These are phyloP conservation scores for Aurelia coerulea DNA, from an alignment of 30 jellyfish, hydroid and myxozoan genomes.

Conservation along the genomic window DNA sequence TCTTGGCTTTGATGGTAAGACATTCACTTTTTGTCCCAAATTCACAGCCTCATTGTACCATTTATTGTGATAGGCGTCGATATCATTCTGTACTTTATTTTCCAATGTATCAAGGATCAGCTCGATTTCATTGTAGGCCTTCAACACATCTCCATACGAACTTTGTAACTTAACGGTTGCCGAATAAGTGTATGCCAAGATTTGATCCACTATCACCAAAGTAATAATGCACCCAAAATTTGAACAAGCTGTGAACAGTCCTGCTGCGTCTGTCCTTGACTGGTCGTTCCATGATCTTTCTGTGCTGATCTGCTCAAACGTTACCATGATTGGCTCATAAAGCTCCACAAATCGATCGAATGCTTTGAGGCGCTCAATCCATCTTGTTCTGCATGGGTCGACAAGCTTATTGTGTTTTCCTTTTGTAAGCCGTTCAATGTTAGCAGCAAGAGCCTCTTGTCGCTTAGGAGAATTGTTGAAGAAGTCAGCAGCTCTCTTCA, in stretches of 20 bases:
- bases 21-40: background rate
- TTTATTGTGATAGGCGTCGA: too few species aligned
- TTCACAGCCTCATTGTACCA: too few species aligned
- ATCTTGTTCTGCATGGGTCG: slow-evolving; percentile 21
- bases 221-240: slow-evolving; percentile 15
- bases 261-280: slow-evolving; percentile 9
- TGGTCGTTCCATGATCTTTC: background rate
- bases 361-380: slow-evolving; percentile 1
- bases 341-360: slow-evolving; percentile 9
- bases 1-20: background rate
- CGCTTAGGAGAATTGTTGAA: slow-evolving; percentile 16
- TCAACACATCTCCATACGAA: background rate
- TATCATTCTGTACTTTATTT: too few species aligned
- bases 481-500: background rate
- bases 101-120: too few species aligned
- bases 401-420: background rate
- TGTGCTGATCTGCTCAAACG: background rate
- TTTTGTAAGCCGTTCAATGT: background rate
- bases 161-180: background rate
- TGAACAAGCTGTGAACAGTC: background rate
- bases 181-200: background rate
- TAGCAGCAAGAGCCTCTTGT: background rate
- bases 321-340: slow-evolving; percentile 18
- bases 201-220: background rate
- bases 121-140: background rate